Evolutionary conservation across 2,113 vertebrate species (phyloP).

Genomic region (Cyprinodon brontotheroides): DNA sequence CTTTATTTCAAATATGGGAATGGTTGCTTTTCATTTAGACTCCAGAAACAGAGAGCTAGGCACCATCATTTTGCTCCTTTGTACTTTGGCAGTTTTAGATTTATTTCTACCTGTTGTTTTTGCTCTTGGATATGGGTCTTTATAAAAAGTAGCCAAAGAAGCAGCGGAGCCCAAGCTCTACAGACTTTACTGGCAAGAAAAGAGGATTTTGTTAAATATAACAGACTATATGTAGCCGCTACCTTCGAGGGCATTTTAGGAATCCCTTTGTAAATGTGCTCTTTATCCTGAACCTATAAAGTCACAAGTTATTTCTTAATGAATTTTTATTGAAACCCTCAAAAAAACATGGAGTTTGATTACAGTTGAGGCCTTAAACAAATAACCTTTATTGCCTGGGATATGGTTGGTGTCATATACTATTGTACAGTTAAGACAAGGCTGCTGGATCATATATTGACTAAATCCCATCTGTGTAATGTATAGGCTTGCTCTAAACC

Average conservation of each 20-base stretch:
- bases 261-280: slow-evolving; percentile 70
- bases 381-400: slow-evolving; percentile 24
- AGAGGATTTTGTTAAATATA: slow-evolving; percentile 34
- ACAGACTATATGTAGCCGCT: slow-evolving; percentile 40
- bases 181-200: slow-evolving; percentile 37
- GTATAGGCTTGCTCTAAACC: slow-evolving; percentile 57
- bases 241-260: slow-evolving; percentile 59
- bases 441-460: slow-evolving; percentile 8
- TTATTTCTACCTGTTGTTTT: too few species aligned
- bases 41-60: too few species aligned
- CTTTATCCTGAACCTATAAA: slow-evolving; percentile 64
- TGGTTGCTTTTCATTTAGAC: too few species aligned
- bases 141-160: slow-evolving; percentile 28
- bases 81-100: too few species aligned
- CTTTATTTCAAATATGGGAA: too few species aligned
- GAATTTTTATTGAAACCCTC: slow-evolving; percentile 45
- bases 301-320: slow-evolving; percentile 34
- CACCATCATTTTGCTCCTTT: too few species aligned
- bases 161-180: slow-evolving; percentile 70
- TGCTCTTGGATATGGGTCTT: neutral
- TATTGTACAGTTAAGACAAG: slow-evolving; percentile 1
- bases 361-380: slow-evolving; percentile 30
- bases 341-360: slow-evolving; percentile 5
- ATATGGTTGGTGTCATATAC: neutral
- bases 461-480: slow-evolving; percentile 57